phyloP scores from a whole-genome alignment of 2,797 vertebrate species.

The Crocodylus rhombifer region DNA sequence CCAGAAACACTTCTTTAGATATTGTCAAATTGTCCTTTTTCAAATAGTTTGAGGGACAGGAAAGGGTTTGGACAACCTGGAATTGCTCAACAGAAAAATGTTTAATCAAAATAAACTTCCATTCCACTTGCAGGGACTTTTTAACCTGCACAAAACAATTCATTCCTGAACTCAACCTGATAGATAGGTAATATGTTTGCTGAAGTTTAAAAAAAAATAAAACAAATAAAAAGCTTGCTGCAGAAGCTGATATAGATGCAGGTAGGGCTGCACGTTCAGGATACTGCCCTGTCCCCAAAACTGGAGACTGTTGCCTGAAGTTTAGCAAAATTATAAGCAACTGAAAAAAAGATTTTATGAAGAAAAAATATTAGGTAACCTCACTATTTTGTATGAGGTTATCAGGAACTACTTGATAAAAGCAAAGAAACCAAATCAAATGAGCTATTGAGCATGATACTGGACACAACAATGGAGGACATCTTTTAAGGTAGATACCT shows the following conservation, averaged over 20 bases:
- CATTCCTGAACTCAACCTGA: constrained; percentile 3
- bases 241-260: not conserved
- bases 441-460: not conserved
- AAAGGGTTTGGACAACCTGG: not conserved
- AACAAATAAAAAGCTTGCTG: not conserved
- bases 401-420: not conserved
- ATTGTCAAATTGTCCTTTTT: not conserved
- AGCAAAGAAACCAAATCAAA: not conserved
- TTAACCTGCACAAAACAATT: constrained; percentile 18
- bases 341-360: not conserved
- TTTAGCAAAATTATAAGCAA: not conserved
- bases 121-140: not conserved
- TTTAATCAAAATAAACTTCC: constrained; percentile 17
- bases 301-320: not conserved
- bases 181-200: not conserved
- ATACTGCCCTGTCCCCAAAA: too few species aligned
- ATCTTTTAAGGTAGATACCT: not conserved
- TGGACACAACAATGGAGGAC: not conserved
- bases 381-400: not conserved
- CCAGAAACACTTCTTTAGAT: not conserved
- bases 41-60: not conserved
- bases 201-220: constrained; percentile 21
- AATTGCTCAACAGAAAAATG: constrained; percentile 26
- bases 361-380: not conserved
- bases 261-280: too few species aligned